Base-by-base conservation (phyloP, 2,888 invertebrate genomes). In the Trachelus troglodyta region DNA sequence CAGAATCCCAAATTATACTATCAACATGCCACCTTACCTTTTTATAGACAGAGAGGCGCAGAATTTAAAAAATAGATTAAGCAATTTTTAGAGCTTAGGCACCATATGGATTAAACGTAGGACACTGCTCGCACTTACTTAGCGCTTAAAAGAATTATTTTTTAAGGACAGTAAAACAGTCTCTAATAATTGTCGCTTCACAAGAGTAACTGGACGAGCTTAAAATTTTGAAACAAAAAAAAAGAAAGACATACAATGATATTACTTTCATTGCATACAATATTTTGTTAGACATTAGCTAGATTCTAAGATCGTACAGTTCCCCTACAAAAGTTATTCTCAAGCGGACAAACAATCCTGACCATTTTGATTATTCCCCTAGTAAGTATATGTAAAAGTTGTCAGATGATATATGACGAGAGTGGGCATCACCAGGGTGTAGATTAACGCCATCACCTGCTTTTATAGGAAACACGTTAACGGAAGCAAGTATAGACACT, bases 361-460 rank as follows among this genome's bases (percentile, higher is more conserved):
- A 56, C 56, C 56, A 56, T 56, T 40, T 56, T 56, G 15, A 56
- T 4, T 56, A 56, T 23, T 56, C 23, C 56, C 23, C 56, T 56
- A 56, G 23, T 23, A 23, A 56, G 56, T 56, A 56, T 56, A 23
- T 23, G 9, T 56, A 56, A 23, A 56, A 23, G 56, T 56, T 56
- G 23, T 56, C 56, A 56, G 56, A 56, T 56, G 9, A 56, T 56
- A 56, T 56, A 23, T 56, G 56, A 56, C 56, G 56, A 56, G 56
- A 56, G 56, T 23, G 9, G 56, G 56, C 56, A 56, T 56, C 56
- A 56, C 56, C 56, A 56, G 56, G 56, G 56, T 56, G 56, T 23
- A 56, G 56, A 56, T 56, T 56, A 56, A 82, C 84, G 79, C 85
- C 88, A 76, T 81, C 87, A 88, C 87, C 88, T 87, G 85, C 79